Evolutionary conservation across 2,797 vertebrate genomes (phyloP).

Genomic region (Catharus ustulatus): DNA sequence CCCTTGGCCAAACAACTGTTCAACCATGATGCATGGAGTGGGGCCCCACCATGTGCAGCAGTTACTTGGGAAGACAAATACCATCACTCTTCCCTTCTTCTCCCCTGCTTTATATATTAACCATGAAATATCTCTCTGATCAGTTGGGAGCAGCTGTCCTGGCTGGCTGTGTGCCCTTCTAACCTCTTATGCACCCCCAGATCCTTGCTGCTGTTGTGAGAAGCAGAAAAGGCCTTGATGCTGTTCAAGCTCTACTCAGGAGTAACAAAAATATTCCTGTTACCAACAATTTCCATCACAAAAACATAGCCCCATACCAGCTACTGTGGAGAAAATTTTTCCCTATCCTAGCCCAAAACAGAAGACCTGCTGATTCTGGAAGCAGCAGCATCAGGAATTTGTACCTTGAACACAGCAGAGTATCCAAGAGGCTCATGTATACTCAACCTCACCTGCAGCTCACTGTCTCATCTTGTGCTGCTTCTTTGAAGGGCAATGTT

Average conservation of each 20-base stretch:
- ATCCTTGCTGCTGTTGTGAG: background rate
- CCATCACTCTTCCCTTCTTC: background rate
- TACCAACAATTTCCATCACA: background rate
- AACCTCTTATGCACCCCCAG: background rate
- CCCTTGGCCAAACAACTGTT: background rate
- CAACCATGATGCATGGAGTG: background rate
- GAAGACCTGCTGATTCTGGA: background rate
- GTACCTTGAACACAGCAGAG: background rate
- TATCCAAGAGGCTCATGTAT: background rate
- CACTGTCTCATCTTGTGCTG: background rate
- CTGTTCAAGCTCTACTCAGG: background rate
- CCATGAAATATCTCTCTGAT: background rate
- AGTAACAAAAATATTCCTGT: background rate
- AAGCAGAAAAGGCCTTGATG: background rate
- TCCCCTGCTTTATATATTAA: background rate
- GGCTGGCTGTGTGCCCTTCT: background rate
- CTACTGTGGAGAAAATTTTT: background rate
- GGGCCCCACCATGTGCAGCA: fast-evolving
- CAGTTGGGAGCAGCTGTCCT: background rate
- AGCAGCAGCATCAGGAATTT: background rate
- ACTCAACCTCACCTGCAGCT: background rate
- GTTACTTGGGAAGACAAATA: background rate
- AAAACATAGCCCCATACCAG: background rate
- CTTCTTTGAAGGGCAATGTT: background rate
- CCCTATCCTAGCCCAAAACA: background rate